Evolutionary conservation across 2,888 invertebrate species (phyloP), one percentile per base, ranked within the genome.

Genomic region (Vandiemenella viatica): DNA sequence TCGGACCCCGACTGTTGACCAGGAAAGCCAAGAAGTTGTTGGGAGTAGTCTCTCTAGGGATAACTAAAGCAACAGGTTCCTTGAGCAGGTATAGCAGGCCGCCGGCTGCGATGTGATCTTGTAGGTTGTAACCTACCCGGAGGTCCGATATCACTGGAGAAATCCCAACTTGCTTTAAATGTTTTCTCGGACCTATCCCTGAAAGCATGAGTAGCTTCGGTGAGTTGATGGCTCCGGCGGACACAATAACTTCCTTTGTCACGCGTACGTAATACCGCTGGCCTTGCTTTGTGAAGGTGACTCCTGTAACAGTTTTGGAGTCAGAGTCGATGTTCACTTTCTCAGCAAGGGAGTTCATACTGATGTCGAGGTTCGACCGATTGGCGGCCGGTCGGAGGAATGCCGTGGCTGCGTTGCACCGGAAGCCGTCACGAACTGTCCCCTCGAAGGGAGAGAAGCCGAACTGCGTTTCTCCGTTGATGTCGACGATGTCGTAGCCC

Each of bases 91-190:
- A 32, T 13, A 32, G 32, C 13, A 32, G 32, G 10, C 17, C 42
- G 42, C 7, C 50, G 43, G 23, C 46, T 54, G 1, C 44, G 51
- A 5, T 48, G 56, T 72, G 71, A 53, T 71, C 65, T 48, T 71
- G 72, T 1, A 74, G 60, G 58, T 73, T 73, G 50, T 64, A 59
- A 0, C 73, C 73, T 3, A 73, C 72, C 16, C 41, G 37, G 40
- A 54, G 43, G 43, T 55, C 46, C 8, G 43, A 37, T 1, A 53
- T 46, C 10, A 52, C 45, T 10, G 50, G 19, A 3, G n/a, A 2
- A 10, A 57, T 50, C 7, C 52, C 51, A 8, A 51, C 17, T 8
- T 38, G n/a, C 16, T 44, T 7, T 1, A 57, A 50, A 22, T 56
- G 54, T 7, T 46, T 16, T 18, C 21, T 42, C 4, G 55, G 53